Evolutionary conservation across 2,797 vertebrate species (phyloP).

Genomic region (Psittacula echo): DNA sequence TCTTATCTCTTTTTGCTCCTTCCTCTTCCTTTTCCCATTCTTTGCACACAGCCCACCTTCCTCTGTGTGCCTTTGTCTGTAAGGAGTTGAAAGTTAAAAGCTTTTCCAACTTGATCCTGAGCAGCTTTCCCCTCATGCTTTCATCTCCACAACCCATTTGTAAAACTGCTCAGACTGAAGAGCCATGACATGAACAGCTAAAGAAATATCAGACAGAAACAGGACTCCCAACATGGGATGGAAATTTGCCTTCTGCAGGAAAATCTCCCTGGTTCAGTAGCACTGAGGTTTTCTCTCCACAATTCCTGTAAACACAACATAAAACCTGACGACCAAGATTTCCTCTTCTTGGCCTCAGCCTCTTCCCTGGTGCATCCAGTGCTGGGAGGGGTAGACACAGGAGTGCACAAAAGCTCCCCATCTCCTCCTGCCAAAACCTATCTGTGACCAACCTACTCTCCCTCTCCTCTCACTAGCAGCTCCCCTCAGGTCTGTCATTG

Average conservation of each 20-base stretch:
- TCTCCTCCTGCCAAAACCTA: background rate
- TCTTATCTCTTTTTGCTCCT: slow-evolving; percentile 55
- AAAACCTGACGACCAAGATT: background rate
- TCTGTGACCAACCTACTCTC: background rate
- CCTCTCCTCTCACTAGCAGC: background rate
- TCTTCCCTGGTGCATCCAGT: background rate
- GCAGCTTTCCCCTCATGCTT: slow-evolving; percentile 74
- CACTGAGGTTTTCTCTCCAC: background rate
- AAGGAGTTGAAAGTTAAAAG: slow-evolving; percentile 78
- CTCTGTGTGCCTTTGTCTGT: slow-evolving; percentile 64
- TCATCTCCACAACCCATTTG: slow-evolving; percentile 78
- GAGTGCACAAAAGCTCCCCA: background rate
- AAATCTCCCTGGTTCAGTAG: background rate
- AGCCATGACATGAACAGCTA: slow-evolving; percentile 71
- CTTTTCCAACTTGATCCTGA: slow-evolving; percentile 79
- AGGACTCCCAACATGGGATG: background rate
- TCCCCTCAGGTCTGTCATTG: background rate
- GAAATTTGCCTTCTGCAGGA: slow-evolving; percentile 5
- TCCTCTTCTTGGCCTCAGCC: background rate
- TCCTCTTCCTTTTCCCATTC: slow-evolving; percentile 46
- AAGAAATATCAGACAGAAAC: slow-evolving; percentile 59
- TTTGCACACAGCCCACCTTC: background rate
- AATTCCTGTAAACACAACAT: background rate
- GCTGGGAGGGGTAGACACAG: background rate
- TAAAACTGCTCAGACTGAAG: slow-evolving; percentile 76